A percentile compares a stretch with the other conserved stretches of the same genome.
These are phyloP conservation scores for Stegastes partitus DNA, from an alignment of 2,113 vertebrate species.

Conservation along the genomic window DNA sequence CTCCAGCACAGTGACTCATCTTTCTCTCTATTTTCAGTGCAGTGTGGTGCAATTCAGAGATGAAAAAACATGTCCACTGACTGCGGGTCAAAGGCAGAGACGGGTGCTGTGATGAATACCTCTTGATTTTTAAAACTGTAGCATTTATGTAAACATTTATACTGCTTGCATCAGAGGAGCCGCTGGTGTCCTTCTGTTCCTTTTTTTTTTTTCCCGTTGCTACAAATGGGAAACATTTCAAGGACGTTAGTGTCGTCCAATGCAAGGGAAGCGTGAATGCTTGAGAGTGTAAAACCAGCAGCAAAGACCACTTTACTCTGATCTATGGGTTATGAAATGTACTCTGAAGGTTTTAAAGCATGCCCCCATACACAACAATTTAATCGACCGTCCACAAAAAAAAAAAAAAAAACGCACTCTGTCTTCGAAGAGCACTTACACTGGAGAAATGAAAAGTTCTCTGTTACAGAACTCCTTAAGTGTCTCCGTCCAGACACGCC, in stretches of 20 bases:
- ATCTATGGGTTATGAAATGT: conserved; percentile 34
- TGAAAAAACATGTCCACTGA: conserved; percentile 12
- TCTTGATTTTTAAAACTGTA: neutral
- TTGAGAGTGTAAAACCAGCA: conserved; percentile 22
- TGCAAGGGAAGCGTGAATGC: neutral
- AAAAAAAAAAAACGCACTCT: conserved; percentile 10
- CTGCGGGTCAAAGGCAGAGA: conserved; percentile 21
- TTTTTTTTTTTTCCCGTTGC: neutral
- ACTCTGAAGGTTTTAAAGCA: conserved; percentile 41
- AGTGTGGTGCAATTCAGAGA: conserved; percentile 22
- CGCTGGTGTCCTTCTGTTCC: neutral
- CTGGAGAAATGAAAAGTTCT: conserved; percentile 34
- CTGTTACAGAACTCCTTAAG: conserved; percentile 19
- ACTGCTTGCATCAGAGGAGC: conserved; percentile 3
- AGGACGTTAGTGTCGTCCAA: neutral
- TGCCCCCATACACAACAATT: conserved; percentile 30
- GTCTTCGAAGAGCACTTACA: conserved; percentile 37
- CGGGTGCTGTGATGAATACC: conserved; percentile 25
- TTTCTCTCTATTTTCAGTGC: conserved; percentile 27
- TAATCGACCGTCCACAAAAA: conserved; percentile 24
- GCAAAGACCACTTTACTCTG: conserved; percentile 38
- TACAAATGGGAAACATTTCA: conserved; percentile 41
- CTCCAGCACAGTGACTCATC: conserved; percentile 44
- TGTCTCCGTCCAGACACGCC: conserved; percentile 25
- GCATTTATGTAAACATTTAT: conserved; percentile 28